Evolutionary conservation across 1,140 invertebrate genomes (phyloP).

Genomic region (Drosophila biarmipes): DNA sequence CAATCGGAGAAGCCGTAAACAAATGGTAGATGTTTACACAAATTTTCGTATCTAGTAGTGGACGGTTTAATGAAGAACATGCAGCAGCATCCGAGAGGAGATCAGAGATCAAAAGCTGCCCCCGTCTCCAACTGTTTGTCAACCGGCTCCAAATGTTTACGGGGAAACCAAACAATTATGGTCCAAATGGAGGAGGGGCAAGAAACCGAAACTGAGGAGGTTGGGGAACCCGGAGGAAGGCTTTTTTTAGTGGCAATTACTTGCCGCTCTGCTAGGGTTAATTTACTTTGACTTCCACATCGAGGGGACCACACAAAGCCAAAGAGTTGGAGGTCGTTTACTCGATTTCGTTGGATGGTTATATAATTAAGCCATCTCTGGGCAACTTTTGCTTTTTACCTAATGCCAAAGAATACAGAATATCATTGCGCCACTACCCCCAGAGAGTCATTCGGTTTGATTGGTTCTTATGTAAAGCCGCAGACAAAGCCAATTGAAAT

Average conservation of each 20-base stretch:
- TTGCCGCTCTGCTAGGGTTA: conserved; percentile 39
- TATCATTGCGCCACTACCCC: conserved; percentile 26
- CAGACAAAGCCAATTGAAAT: conserved; percentile 59
- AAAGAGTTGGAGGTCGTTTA: conserved; percentile 27
- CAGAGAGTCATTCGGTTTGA: conserved; percentile 34
- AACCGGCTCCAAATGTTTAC: conserved; percentile 65
- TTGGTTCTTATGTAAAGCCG: conserved; percentile 51
- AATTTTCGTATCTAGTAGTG: conserved; percentile 27
- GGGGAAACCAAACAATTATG: conserved; percentile 67
- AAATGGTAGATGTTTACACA: conserved; percentile 61
- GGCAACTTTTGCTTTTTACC: conserved; percentile 44
- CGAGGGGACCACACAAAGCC: conserved; percentile 56
- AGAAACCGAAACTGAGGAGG: neutral
- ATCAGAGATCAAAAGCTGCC: conserved; percentile 64
- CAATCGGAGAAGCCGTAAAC: conserved; percentile 55
- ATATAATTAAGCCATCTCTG: conserved; percentile 44
- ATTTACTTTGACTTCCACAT: conserved; percentile 51
- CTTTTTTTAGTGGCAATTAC: conserved; percentile 60
- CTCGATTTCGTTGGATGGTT: conserved; percentile 40
- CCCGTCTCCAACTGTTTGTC: conserved; percentile 61
- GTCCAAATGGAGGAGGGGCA: neutral
- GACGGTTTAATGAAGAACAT: conserved; percentile 39
- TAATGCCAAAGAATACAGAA: conserved; percentile 30
- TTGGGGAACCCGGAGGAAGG: conserved; percentile 12
- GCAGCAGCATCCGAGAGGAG: conserved; percentile 29